These are phyloP conservation scores for Apocrypta bakeri DNA, from an alignment of 1,140 invertebrate species.

Conservation along the genomic window DNA sequence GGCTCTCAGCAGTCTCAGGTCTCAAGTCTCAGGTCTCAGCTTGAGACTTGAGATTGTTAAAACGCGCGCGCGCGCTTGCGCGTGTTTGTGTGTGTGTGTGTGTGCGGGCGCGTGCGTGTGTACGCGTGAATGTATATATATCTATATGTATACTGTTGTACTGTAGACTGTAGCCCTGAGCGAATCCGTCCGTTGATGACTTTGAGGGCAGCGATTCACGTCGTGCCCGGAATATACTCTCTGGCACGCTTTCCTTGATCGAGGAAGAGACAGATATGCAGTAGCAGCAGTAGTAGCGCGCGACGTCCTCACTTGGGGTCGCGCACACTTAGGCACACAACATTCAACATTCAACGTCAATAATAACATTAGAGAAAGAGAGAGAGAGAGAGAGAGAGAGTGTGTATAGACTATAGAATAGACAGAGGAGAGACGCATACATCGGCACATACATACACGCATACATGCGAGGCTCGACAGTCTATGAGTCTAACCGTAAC, in stretches of 20 bases:
- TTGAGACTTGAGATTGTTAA: no score
- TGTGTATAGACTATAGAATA: no score
- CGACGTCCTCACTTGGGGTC: slow-evolving; percentile 37
- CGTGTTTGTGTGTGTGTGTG: no score
- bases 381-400: no score
- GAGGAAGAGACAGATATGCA: background rate
- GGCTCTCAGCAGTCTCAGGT: no score
- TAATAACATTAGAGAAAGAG: slow-evolving; percentile 49
- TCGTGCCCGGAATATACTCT: background rate
- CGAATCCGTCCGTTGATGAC: background rate
- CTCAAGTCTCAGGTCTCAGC: no score
- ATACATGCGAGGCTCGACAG: no score
- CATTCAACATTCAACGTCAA: slow-evolving; percentile 47
- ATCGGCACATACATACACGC: background rate
- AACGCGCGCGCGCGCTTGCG: no score
- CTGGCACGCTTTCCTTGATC: slow-evolving; percentile 1
- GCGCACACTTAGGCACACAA: slow-evolving; percentile 16
- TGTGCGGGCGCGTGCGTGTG: background rate
- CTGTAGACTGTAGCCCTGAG: background rate
- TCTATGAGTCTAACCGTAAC: no score
- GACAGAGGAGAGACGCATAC: background rate
- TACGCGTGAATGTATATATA: background rate
- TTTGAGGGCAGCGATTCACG: background rate
- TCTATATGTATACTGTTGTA: background rate
- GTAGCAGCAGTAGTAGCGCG: background rate